These are phyloP conservation scores for Drosophila cracens DNA, from an alignment of 2,888 invertebrate species.

Conservation along the genomic window DNA sequence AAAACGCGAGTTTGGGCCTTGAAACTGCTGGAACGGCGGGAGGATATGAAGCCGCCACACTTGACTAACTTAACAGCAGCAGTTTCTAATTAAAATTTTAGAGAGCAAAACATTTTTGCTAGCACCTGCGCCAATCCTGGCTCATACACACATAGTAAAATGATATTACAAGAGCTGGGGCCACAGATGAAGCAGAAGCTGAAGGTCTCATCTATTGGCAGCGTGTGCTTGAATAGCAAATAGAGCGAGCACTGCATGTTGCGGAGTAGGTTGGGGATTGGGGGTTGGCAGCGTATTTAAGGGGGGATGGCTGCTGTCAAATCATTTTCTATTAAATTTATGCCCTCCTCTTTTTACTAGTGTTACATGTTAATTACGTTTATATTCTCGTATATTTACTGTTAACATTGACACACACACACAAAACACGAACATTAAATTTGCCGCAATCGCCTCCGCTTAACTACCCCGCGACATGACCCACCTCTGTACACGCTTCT, in stretches of 20 bases:
- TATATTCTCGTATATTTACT: constrained; percentile 55
- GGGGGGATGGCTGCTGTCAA: constrained; percentile 40
- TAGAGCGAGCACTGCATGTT: constrained; percentile 48
- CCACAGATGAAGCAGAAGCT: background rate
- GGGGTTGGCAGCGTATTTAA: background rate
- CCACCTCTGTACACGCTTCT: constrained; percentile 30
- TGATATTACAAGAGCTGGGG: background rate
- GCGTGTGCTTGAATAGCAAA: constrained; percentile 73
- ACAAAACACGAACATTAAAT: constrained; percentile 23
- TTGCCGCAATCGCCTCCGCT: constrained; percentile 1
- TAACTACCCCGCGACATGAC: background rate
- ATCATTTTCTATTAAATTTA: constrained; percentile 70
- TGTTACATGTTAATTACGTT: constrained; percentile 72
- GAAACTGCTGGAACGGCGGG: constrained; percentile 1
- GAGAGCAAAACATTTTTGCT: constrained; percentile 52
- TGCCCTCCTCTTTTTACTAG: constrained; percentile 61
- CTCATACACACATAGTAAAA: background rate
- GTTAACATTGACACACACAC: constrained; percentile 32
- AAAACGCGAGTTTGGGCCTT: constrained; percentile 15
- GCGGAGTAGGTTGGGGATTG: background rate
- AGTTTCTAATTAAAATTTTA: constrained; percentile 77
- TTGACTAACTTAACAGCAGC: constrained; percentile 72
- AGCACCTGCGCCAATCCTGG: constrained; percentile 45
- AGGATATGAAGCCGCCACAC: constrained; percentile 42
- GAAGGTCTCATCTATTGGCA: constrained; percentile 45